Base-by-base conservation (phyloP, 1,140 invertebrate genomes). In the Phymorhynchus buccinoides region DNA sequence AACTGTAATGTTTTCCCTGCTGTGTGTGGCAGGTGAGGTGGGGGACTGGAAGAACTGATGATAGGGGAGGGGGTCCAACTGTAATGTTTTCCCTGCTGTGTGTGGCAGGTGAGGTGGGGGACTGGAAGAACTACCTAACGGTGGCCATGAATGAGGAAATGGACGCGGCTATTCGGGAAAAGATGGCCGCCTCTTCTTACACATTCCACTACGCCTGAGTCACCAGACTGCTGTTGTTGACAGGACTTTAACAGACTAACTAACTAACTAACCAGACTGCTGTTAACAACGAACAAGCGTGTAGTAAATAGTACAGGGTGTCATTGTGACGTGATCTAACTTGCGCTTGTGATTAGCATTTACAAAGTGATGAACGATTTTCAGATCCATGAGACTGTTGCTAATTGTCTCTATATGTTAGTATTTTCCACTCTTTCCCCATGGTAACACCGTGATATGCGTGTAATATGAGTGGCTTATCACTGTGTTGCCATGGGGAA, bases 81-180 rank as follows among this genome's bases (percentile, higher is more conserved):
- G 12, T 52, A 18, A 52, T 52, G 48, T n/a, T n/a, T n/a, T n/a
- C n/a, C n/a, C n/a, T 27, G n/a, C 68, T 32, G 12, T 71, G 68
- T 78, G 37, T 22, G 18, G 14, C 75, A 78, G 75, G 75, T n/a
- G 22, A 78, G 75, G 42, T 44, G 0, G 75, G 75, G 27, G 80
- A 80, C 44, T 80, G 79, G 79, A 80, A 80, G n/a, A 80, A 80
- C 44, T 80, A 80, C 79, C 79, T 80, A 56, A 82, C 80, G 4
- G 56, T 82, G 12, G 37, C 80, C 32, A 66, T 66, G 80, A 82
- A 35, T n/a, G 80, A 82, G 35, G 68, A 39, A 56, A 66, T 82
- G 27, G 80, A 82, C 56, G 27, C 18, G 1, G 52, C 52, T n/a
- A n/a, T 82, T 27, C 52, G 37, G 39, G 80, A 82, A 6, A 66